Conservation (phyloP, 2,888 invertebrate species). For the Tetragonula carbonaria region DNA sequence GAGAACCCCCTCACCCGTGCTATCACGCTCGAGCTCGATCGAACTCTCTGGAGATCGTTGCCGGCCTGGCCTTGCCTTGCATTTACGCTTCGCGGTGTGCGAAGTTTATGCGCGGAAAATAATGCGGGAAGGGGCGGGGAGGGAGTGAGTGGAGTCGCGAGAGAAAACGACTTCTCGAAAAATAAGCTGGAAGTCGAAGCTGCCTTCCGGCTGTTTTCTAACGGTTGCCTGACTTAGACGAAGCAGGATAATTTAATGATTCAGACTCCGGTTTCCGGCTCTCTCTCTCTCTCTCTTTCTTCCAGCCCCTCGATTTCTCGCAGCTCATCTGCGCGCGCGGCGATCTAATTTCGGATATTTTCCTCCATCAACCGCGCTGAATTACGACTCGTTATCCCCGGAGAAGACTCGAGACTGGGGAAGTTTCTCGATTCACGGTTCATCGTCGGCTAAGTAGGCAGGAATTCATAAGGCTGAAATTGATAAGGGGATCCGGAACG, state of each 20-base stretch:
- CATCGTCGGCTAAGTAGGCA: constrained; percentile 23
- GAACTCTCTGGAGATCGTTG: not conserved
- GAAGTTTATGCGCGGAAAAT: not conserved
- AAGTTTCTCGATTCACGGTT: constrained; percentile 26
- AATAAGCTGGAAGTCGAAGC: constrained; percentile 9
- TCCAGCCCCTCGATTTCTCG: constrained; percentile 35
- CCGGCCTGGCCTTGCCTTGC: not conserved
- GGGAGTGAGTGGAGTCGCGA: no score
- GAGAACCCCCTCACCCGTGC: not conserved
- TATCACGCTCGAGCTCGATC: not conserved
- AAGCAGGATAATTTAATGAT: constrained; percentile 53
- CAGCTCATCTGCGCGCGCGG: constrained; percentile 26
- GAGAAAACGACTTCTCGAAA: constrained; percentile 7
- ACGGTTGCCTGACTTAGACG: constrained; percentile 3
- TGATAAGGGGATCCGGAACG: not conserved
- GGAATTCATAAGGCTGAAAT: constrained; percentile 31
- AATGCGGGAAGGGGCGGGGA: no score
- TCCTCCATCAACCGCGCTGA: constrained; percentile 36
- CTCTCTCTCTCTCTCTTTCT: constrained; percentile 16
- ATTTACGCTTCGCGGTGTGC: not conserved
- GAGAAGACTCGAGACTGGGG: not conserved
- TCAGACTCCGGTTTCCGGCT: constrained; percentile 24
- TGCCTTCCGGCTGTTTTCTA: constrained; percentile 2
- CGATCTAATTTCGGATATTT: constrained; percentile 52
- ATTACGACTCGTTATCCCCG: constrained; percentile 19